Base-by-base conservation (phyloP, 2,797 vertebrate genomes). In the Gymnoscopelus braueri region DNA sequence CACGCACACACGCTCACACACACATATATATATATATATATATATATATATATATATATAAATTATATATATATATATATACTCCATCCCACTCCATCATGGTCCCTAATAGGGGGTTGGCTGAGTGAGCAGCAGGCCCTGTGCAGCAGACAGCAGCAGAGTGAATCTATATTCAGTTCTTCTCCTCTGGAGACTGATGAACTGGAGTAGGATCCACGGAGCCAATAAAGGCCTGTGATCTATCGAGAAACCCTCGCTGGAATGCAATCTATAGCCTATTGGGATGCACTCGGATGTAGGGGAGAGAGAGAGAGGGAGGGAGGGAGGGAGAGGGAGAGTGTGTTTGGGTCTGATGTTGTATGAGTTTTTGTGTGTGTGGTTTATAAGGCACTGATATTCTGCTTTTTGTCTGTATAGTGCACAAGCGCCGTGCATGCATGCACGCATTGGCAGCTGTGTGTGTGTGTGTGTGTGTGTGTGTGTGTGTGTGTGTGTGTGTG, bases 91-190 rank as follows among this genome's bases (percentile, higher is more conserved):
- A 80, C 78, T 88, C 85, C 82, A 90, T 88, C 86, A 84, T 71
- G 71, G 83, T 60, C 81, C 82, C 77, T 88, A 87, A 89, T 86
- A 80, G 80, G 77, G 67, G 68, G 50, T 5, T 63, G 77, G 77
- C 83, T 85, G 86, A 86, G 81, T 74, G 69, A 80, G 74, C 81
- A 60, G 76, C 73, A 54, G 2, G 71, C 69, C 75, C 79, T 75
- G 75, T 80, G 83, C 80, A 80, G 84, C 79, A 85, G 82, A 88
- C 84, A 71, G 81, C 64, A 74, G 72, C 60, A 3, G 62, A 84
- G 72, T 77, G 73, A 82, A 90, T 91, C 87, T 85, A 90, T 90
- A 91, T 87, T 87, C 90, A 79, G 84, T 83, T 60, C 59, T 79
- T 67, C 56, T 81, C 67, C 77, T 78, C 81, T 69, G 79, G 85